Evolutionary conservation across 2,888 invertebrate genomes (phyloP).

Genomic region (Pristionchus japonicus): DNA sequence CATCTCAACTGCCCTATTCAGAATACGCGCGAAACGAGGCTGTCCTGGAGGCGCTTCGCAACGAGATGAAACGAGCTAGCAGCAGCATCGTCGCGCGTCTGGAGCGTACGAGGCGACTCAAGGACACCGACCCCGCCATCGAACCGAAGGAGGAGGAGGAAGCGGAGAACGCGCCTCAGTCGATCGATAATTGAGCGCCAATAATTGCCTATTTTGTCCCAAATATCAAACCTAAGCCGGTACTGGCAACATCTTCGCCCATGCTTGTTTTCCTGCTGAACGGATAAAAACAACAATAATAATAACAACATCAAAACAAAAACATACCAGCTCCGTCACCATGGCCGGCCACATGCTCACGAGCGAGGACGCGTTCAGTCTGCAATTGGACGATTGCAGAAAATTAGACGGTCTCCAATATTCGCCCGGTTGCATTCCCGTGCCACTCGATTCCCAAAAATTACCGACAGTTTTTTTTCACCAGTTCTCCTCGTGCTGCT

Average conservation of each 20-base stretch:
- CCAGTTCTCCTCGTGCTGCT: too few species aligned
- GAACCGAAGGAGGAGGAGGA: background rate
- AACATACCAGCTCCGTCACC: conserved; percentile 85
- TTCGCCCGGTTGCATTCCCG: background rate
- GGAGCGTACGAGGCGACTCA: background rate
- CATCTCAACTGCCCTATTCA: background rate
- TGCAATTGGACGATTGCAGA: background rate
- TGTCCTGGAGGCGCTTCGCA: background rate
- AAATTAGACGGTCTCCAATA: background rate
- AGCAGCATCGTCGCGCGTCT: too few species aligned
- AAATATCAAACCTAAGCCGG: too few species aligned
- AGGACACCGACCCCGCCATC: background rate
- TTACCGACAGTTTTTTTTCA: background rate
- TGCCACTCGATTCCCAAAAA: background rate
- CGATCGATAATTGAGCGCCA: too few species aligned
- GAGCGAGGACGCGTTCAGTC: conserved; percentile 84
- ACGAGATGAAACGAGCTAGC: background rate
- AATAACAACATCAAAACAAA: background rate
- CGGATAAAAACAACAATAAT: background rate
- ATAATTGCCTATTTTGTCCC: too few species aligned
- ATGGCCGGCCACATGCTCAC: conserved; percentile 92
- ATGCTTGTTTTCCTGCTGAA: too few species aligned
- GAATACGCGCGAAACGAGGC: background rate
- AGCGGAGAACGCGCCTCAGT: too few species aligned
- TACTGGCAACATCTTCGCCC: too few species aligned